phyloP scores from a whole-genome alignment of 1,140 invertebrate species.

The Ephestia elutella region DNA sequence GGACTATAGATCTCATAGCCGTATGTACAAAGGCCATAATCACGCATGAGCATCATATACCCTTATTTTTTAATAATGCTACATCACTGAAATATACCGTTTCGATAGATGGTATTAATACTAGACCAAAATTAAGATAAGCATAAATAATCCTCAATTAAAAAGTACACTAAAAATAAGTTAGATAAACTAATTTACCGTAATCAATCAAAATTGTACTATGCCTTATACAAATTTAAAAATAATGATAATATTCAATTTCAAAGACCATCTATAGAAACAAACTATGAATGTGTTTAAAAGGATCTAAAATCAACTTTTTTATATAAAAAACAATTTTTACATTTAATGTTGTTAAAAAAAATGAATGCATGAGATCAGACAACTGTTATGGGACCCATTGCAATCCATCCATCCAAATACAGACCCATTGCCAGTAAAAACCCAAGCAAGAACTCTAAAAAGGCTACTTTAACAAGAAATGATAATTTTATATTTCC shows the following conservation, averaged over 20 bases:
- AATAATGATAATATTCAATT: neutral
- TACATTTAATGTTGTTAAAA: too few relatives aligned
- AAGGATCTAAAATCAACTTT: neutral
- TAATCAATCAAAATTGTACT: constrained; percentile 6
- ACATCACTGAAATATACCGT: constrained; percentile 6
- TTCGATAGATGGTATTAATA: constrained; percentile 9
- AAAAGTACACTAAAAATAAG: constrained; percentile 9
- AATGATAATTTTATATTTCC: too few relatives aligned
- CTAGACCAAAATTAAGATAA: constrained; percentile 13
- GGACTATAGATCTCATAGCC: too few relatives aligned
- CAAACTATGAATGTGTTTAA: neutral
- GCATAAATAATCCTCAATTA: constrained; percentile 9
- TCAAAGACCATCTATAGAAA: neutral
- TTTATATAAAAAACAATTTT: too few relatives aligned
- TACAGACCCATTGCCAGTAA: too few relatives aligned
- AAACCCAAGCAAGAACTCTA: too few relatives aligned
- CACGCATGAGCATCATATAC: too few relatives aligned
- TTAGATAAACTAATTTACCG: neutral
- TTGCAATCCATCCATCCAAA: too few relatives aligned
- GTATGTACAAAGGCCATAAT: too few relatives aligned
- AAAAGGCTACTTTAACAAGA: too few relatives aligned
- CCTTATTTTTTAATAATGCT: constrained; percentile 1
- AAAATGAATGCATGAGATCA: constrained; percentile 26
- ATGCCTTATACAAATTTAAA: neutral
- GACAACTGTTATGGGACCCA: constrained; percentile 1